A percentile compares a stretch with the other conserved stretches of the same genome.
Conservation (phyloP, 2,797 vertebrate genomes). For the Helarctos malayanus region DNA sequence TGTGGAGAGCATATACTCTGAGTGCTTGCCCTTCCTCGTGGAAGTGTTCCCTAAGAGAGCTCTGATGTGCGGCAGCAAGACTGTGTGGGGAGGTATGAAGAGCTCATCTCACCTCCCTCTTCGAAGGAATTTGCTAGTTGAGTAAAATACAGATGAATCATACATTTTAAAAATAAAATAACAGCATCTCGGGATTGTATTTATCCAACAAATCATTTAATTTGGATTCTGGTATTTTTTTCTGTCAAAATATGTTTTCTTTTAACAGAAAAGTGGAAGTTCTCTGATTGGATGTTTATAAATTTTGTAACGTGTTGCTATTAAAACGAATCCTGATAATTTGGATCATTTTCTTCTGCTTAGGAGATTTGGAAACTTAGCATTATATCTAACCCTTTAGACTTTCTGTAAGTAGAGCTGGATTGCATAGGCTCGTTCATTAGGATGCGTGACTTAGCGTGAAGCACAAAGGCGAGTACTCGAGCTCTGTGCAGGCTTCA, state of each 20-base stretch:
- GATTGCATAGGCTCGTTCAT: constrained; percentile 52
- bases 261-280: not conserved
- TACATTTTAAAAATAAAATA: constrained; percentile 25
- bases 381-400: constrained; percentile 26
- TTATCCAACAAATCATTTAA: constrained; percentile 2
- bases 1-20: not conserved
- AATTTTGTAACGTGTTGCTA: constrained; percentile 24
- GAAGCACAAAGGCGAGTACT: constrained; percentile 18
- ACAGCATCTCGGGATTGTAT: not conserved
- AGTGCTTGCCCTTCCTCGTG: not conserved
- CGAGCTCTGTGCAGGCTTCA: constrained; percentile 28
- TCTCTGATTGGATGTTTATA: not conserved
- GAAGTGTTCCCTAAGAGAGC: not conserved
- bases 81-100: not conserved
- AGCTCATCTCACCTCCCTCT: not conserved
- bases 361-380: not conserved
- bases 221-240: constrained; percentile 9
- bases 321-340: constrained; percentile 57
- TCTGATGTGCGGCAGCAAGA: not conserved
- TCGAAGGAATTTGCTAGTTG: not conserved
- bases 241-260: not conserved
- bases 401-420: not conserved
- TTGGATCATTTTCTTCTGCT: constrained; percentile 23
- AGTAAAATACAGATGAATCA: not conserved
- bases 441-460: constrained; percentile 21